Base-by-base conservation (phyloP, 2,888 invertebrate species). In the Drosophila anomalata region DNA sequence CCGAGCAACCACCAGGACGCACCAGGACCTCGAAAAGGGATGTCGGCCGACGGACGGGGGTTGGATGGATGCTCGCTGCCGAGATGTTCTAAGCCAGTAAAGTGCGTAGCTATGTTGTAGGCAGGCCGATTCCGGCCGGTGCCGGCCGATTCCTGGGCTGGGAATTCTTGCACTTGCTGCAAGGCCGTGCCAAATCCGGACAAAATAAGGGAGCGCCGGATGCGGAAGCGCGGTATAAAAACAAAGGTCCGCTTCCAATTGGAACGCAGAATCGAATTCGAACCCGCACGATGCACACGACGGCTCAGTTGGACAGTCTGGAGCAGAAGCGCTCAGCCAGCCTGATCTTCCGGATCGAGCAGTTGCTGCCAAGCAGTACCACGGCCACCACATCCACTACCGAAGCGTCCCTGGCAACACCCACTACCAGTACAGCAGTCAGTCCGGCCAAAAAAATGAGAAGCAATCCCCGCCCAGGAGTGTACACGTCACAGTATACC, bases 121-220 rank as follows among this genome's bases (percentile, higher is more conserved):
- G 41, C 41, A 53, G 78, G 86, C 57, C 42, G 62, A 57, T 47
- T 31, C n/a, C 61, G 48, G 76, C 58, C 71, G 55, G 72, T 46
- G 50, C 57, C 51, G 50, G 56, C 29, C 68, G 4, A 58, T 68
- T 69, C 71, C 87, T 92, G 92, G 83, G 91, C 88, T 92, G 92
- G 91, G 92, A 92, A 90, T 90, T 90, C 87, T 87, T 90, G 90
- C 92, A 92, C 92, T 92, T 92, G 92, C 90, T 88, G 89, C 90
- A 88, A 89, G 89, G 88, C 90, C 90, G 90, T 87, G 89, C 78
- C 89, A 89, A 89, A 89, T 89, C 84, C 74, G 76, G 17, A 42
- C 41, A 24, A 61, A 56, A 79, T 78, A 75, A 74, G 85, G 83
- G 76, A 77, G 77, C 70, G 69, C 74, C 61, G 65, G 65, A 22